These are phyloP conservation scores for Drosophila paramelanica DNA, from an alignment of 2,888 invertebrate species.

Conservation along the genomic window DNA sequence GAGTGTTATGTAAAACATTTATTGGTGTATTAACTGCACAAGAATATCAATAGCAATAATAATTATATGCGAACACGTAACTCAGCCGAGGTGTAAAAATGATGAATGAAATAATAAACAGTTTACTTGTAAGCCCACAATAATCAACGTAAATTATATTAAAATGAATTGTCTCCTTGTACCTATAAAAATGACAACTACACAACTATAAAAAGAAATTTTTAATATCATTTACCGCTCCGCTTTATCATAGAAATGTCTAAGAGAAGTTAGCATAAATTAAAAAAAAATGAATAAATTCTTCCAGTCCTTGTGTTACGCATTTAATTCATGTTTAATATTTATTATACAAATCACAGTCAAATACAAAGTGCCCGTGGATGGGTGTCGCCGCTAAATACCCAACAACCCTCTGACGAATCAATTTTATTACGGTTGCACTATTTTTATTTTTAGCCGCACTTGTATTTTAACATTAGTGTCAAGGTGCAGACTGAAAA, in stretches of 20 bases:
- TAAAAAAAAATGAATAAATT: not conserved
- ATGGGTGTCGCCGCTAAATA: not conserved
- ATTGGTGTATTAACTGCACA: conserved; percentile 19
- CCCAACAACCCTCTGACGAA: conserved; percentile 28
- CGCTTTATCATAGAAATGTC: not conserved
- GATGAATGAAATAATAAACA: not conserved
- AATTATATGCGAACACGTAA: not conserved
- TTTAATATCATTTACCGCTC: no score
- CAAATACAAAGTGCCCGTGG: conserved; percentile 9
- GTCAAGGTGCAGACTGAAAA: conserved; percentile 73
- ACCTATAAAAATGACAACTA: not conserved
- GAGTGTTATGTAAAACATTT: conserved; percentile 74
- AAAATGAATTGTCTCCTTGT: not conserved
- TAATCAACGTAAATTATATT: no score
- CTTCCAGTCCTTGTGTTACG: not conserved
- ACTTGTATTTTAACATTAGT: conserved; percentile 75
- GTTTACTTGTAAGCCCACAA: not conserved
- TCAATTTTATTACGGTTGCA: conserved; percentile 61
- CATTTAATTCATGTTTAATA: not conserved
- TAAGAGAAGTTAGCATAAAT: not conserved
- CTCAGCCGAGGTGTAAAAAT: not conserved
- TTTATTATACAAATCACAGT: conserved; percentile 31
- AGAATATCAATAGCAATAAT: not conserved
- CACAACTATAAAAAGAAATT: not conserved
- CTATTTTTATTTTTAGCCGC: conserved; percentile 69